A percentile compares a stretch with the other conserved stretches of the same genome.
Conservation (phyloP, 2,113 vertebrate species). For the Sinosuthora webbiana region DNA sequence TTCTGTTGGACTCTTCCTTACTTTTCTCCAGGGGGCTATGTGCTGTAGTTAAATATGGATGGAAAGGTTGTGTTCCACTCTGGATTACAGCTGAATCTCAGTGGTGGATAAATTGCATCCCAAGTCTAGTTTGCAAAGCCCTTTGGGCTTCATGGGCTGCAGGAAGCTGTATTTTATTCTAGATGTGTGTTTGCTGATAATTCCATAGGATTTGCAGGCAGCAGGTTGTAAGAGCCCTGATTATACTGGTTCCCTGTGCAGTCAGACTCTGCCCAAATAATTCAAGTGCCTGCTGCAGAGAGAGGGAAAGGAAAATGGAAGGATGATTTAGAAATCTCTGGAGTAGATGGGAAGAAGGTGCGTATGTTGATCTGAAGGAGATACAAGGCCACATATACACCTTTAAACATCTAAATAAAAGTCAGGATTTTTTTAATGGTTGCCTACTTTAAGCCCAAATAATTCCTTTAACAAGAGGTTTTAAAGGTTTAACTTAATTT, state of each 20-base stretch:
- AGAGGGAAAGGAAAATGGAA: background rate
- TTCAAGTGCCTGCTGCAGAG: background rate
- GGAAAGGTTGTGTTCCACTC: background rate
- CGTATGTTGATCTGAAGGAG: background rate
- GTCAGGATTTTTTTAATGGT: background rate
- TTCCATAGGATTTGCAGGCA: slow-evolving; percentile 7
- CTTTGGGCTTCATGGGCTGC: background rate
- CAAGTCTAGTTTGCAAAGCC: background rate
- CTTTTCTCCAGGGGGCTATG: background rate
- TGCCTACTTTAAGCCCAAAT: background rate
- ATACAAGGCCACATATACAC: background rate
- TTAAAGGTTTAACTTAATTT: slow-evolving; percentile 42
- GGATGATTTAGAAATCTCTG: background rate
- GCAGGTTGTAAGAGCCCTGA: background rate
- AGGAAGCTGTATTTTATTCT: background rate
- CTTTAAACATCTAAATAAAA: background rate
- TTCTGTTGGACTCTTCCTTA: background rate
- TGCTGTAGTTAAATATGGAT: background rate
- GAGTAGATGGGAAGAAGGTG: background rate
- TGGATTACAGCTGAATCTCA: background rate
- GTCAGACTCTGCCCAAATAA: background rate
- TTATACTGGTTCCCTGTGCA: background rate
- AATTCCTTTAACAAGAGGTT: background rate
- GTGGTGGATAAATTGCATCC: background rate
- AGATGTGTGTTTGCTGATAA: background rate